Evolutionary conservation across 2,888 invertebrate genomes (phyloP).

Genomic region (Actias luna): DNA sequence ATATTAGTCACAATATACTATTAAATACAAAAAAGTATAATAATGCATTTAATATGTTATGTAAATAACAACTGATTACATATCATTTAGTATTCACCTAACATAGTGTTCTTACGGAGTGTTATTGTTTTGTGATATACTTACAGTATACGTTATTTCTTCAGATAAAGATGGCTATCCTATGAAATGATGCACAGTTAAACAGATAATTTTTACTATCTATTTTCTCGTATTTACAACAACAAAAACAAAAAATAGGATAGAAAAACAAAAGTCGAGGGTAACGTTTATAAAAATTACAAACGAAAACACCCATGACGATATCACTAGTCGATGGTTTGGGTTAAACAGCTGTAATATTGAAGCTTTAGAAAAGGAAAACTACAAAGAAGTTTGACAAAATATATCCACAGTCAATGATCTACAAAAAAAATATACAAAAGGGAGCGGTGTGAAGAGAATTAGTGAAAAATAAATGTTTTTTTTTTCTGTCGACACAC

Average conservation of each 20-base stretch:
- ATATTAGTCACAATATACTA: slow-evolving; percentile 48
- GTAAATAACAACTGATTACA: slow-evolving; percentile 50
- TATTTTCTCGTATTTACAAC: slow-evolving; percentile 80
- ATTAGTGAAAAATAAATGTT: not conserved
- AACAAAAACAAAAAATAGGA: slow-evolving; percentile 48
- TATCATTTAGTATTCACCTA: slow-evolving; percentile 71
- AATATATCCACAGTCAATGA: slow-evolving; percentile 19
- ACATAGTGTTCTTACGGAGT: slow-evolving; percentile 78
- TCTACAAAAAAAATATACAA: slow-evolving; percentile 23
- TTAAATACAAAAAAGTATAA: slow-evolving; percentile 49
- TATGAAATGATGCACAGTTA: slow-evolving; percentile 89
- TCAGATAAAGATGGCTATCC: slow-evolving; percentile 85
- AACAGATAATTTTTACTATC: slow-evolving; percentile 88
- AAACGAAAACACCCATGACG: slow-evolving; percentile 29
- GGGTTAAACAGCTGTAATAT: slow-evolving; percentile 29
- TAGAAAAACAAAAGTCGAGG: slow-evolving; percentile 55
- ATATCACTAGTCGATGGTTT: slow-evolving; percentile 15
- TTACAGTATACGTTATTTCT: slow-evolving; percentile 82
- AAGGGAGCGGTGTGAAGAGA: slow-evolving; percentile 30
- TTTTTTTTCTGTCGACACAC: not conserved
- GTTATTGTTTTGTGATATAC: slow-evolving; percentile 81
- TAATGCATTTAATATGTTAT: slow-evolving; percentile 56
- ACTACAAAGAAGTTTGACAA: slow-evolving; percentile 20
- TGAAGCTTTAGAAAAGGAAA: slow-evolving; percentile 28
- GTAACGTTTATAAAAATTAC: slow-evolving; percentile 42